These are phyloP conservation scores for Epizoanthus rinbou DNA, from an alignment of 92 coral and sea anemone species.

Conservation along the genomic window DNA sequence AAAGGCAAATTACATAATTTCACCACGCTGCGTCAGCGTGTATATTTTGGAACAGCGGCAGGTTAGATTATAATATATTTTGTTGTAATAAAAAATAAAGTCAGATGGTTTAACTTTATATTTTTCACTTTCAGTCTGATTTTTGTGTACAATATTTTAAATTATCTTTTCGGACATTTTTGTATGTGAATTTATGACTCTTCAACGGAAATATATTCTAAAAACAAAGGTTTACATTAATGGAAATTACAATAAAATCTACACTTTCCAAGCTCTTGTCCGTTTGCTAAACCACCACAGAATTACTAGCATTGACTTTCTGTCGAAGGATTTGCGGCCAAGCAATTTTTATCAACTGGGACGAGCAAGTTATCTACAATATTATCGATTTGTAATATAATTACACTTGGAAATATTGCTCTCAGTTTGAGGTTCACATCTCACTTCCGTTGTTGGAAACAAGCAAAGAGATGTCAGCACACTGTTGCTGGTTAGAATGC, in stretches of 20 bases:
- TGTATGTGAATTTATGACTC: too few relatives aligned
- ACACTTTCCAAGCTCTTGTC: too few relatives aligned
- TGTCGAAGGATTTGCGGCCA: too few relatives aligned
- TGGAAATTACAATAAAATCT: too few relatives aligned
- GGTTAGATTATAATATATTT: constrained; percentile 13
- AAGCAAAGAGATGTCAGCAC: not conserved
- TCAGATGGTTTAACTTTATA: constrained; percentile 1
- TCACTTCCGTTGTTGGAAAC: constrained; percentile 9
- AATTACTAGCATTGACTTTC: too few relatives aligned
- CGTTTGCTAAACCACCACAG: too few relatives aligned
- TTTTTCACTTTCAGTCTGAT: too few relatives aligned
- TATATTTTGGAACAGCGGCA: not conserved
- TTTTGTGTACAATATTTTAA: not conserved
- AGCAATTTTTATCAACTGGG: too few relatives aligned
- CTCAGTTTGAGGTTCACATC: not conserved
- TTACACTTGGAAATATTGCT: not conserved
- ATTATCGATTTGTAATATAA: not conserved
- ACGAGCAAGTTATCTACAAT: not conserved
- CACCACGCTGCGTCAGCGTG: not conserved
- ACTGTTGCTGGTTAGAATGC: too few relatives aligned
- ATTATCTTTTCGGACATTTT: not conserved
- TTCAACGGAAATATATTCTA: too few relatives aligned
- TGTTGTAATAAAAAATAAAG: not conserved
- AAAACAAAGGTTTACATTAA: too few relatives aligned
- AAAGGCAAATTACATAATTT: constrained; percentile 3